Conservation (phyloP, 2,113 vertebrate genomes). For the Ceyx cyanopectus region DNA sequence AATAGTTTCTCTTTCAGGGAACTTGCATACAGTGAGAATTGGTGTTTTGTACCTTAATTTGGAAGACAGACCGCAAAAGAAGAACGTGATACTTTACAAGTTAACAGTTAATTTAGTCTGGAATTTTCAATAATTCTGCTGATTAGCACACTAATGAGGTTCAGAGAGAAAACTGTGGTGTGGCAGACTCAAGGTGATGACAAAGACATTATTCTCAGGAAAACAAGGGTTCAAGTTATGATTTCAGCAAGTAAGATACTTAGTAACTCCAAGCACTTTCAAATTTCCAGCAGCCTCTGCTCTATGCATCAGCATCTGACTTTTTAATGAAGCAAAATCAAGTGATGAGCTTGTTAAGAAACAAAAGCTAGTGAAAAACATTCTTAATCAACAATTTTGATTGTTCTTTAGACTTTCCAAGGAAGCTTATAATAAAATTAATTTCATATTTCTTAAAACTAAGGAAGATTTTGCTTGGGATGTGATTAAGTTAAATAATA, state of each 20-base stretch:
- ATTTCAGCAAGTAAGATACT: conserved; percentile 7
- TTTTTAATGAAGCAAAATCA: conserved; percentile 23
- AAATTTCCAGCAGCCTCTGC: conserved; percentile 11
- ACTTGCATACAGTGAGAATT: background rate
- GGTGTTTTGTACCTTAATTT: background rate
- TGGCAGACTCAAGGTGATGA: conserved; percentile 23
- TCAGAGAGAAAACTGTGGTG: conserved; percentile 22
- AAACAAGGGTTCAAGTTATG: background rate
- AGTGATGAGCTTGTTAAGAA: conserved; percentile 7
- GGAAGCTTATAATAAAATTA: background rate
- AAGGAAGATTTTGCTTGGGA: background rate
- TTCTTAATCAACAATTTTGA: background rate
- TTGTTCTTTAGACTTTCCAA: background rate
- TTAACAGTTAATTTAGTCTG: conserved; percentile 51
- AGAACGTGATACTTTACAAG: conserved; percentile 33
- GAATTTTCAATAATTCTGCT: conserved; percentile 37
- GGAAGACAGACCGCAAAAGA: conserved; percentile 4
- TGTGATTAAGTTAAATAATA: background rate
- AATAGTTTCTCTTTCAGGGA: conserved; percentile 32
- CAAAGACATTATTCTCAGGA: conserved; percentile 25
- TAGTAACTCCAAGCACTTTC: conserved; percentile 13
- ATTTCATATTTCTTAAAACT: background rate
- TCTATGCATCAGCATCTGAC: background rate
- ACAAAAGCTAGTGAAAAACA: background rate
- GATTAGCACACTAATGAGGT: conserved; percentile 19